Evolutionary conservation across 2,113 vertebrate genomes (phyloP), one percentile per base, ranked within the genome.

Genomic region (Triplophysa siluroides): DNA sequence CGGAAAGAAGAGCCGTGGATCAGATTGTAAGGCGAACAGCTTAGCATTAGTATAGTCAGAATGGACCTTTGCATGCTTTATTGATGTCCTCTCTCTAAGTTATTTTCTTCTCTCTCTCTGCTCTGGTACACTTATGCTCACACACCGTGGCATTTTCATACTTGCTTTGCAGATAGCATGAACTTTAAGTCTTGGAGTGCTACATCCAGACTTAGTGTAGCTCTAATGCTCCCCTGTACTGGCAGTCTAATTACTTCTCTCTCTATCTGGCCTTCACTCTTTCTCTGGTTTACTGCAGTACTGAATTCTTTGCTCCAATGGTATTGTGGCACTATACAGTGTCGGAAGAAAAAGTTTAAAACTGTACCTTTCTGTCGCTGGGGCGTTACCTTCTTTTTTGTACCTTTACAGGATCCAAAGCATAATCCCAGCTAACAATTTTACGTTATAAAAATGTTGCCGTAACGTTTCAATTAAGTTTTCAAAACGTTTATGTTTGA

Each of bases 241-340:
- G 72, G 23, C 58, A 70, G 77, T 16, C 23, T 26, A 70, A 62
- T 67, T 68, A 78, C 13, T 64, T 73, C 43, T 73, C 24, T 71
- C 56, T 38, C 43, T 10, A 58, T 60, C 67, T 67, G 26, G 2
- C 52, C 43, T 54, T 64, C 67, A 75, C 8, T 56, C 4, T 56
- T 56, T n/a, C 13, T 16, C 47, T 50, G 12, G 11, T 16, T 16
- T 13, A 3, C 10, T 0, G 10, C 8, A 18, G 12, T 23, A 38
- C 56, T 74, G 21, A 61, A 74, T 24, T 74, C 33, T 43, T 60
- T 24, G 33, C 21, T 74, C 5, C 13, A 23, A 45, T 43, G 43
- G 41, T 52, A 60, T 21, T 58, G 68, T 70, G 24, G 47, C 68
- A 21, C 29, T 60, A 11, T 45, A 45, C 8, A 33, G 4, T 6